Evolutionary conservation across 53 echinoderm and acorn worm species (phyloP).

Genomic region (Patiria pectinifera): DNA sequence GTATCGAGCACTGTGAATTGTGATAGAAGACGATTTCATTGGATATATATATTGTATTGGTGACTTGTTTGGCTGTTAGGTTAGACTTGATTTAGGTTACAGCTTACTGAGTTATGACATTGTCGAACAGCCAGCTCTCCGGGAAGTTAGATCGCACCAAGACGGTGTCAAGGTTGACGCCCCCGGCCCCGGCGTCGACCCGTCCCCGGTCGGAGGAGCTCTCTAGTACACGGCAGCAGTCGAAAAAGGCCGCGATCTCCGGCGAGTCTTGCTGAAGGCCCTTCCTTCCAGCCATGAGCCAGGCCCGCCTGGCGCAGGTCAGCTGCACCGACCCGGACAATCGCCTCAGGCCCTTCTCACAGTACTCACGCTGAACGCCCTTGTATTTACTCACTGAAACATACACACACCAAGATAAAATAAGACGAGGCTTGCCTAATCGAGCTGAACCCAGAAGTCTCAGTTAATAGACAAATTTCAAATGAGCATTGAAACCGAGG

Average conservation of each 20-base stretch:
- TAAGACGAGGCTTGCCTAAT: neutral
- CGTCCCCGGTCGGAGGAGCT: neutral
- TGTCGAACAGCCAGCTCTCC: conserved; percentile 89
- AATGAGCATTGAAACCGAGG: no score
- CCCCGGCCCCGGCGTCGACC: neutral
- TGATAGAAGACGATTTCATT: no score
- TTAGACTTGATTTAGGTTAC: neutral
- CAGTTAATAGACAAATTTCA: no score
- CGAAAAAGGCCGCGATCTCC: conserved; percentile 20
- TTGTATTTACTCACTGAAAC: conserved; percentile 23
- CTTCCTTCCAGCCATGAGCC: neutral
- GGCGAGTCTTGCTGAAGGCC: neutral
- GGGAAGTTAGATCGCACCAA: conserved; percentile 21
- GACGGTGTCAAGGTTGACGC: neutral
- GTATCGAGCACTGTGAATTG: no score
- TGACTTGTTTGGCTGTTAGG: no score
- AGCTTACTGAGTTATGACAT: conserved; percentile 23
- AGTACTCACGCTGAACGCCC: neutral
- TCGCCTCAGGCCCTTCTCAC: conserved; percentile 1
- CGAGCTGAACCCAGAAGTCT: no score
- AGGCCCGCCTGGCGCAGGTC: neutral
- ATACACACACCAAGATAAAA: neutral
- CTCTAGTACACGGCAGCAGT: conserved; percentile 5
- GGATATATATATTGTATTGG: no score
- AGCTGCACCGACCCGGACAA: neutral